Base-by-base conservation (phyloP, 2,888 invertebrate species). In the Acleris literana region DNA sequence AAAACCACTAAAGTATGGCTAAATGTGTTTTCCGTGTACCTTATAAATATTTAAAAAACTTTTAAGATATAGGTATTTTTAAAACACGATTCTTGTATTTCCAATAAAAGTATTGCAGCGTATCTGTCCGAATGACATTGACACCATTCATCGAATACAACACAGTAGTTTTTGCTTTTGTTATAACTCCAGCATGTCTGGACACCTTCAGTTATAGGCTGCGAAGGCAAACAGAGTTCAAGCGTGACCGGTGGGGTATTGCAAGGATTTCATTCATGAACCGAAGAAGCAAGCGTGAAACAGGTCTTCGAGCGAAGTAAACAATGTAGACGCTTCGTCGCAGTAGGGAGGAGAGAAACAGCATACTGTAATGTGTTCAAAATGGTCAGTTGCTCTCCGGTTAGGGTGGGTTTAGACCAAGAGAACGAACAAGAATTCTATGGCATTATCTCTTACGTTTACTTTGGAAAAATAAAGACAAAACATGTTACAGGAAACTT, bases 281-380 rank as follows among this genome's bases (percentile, higher is more conserved):
- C 65, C 56, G 65, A 66, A 62, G 66, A 62, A 62, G 57, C 61
- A 46, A 66, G 62, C 66, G 56, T 62, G 62, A 62, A 66, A 39
- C 66, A 62, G 62, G 52, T 66, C 62, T 66, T 43, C 46, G 62
- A 43, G 48, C 57, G 49, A 43, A 56, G 61, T 61, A 66, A 66
- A 66, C 66, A 66, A 62, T 62, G 66, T 62, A 62, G 66, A 66
- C 52, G 62, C 56, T 66, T 57, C 61, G 66, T 66, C 66, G 62
- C 66, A 57, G 66, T 53, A 2, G 2, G 22, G 11, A 52, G 22
- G 43, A 11, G 11, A 20, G 43, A 33, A 46, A n/a, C 55, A 60
- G 49, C 43, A 51, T 33, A 13, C 39, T 33, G 3, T 33, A 33
- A 33, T 33, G 9, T 33, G 33, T 33, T 7, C 1, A 29, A 7